Conservation (phyloP, 2,113 vertebrate genomes). For the Falco punctatus region DNA sequence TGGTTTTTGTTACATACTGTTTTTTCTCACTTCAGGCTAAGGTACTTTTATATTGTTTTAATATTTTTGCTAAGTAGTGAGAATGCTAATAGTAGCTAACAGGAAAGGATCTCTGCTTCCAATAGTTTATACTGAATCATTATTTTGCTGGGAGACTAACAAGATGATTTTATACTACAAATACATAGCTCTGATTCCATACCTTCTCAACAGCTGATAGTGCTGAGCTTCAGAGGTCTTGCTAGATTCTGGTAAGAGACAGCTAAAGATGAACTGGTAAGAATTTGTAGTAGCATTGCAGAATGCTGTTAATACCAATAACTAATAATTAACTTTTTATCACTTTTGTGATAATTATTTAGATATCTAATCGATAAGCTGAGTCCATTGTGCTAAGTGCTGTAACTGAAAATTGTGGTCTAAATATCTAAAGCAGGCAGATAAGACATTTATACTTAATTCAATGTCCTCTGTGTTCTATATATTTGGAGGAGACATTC, state of each 20-base stretch:
- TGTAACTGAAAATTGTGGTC: neutral
- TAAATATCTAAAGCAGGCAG: neutral
- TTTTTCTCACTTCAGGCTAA: conserved; percentile 28
- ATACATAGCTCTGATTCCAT: neutral
- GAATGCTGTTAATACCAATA: neutral
- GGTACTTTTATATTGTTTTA: neutral
- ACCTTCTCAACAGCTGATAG: neutral
- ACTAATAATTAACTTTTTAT: neutral
- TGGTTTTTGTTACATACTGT: neutral
- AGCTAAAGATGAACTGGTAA: neutral
- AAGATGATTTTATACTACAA: neutral
- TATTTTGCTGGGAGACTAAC: conserved; percentile 36
- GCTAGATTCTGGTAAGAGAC: neutral
- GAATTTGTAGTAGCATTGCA: neutral
- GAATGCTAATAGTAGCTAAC: neutral
- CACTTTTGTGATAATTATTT: neutral
- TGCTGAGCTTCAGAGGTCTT: neutral
- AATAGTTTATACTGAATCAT: neutral
- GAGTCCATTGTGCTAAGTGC: neutral
- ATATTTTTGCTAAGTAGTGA: conserved; percentile 16
- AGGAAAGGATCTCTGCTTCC: conserved; percentile 19
- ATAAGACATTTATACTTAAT: neutral
- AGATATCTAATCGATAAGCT: neutral
- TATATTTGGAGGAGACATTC: neutral
- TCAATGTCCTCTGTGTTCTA: neutral